These are phyloP conservation scores for Carassius auratus DNA, from an alignment of 2,113 vertebrate species.

Conservation along the genomic window DNA sequence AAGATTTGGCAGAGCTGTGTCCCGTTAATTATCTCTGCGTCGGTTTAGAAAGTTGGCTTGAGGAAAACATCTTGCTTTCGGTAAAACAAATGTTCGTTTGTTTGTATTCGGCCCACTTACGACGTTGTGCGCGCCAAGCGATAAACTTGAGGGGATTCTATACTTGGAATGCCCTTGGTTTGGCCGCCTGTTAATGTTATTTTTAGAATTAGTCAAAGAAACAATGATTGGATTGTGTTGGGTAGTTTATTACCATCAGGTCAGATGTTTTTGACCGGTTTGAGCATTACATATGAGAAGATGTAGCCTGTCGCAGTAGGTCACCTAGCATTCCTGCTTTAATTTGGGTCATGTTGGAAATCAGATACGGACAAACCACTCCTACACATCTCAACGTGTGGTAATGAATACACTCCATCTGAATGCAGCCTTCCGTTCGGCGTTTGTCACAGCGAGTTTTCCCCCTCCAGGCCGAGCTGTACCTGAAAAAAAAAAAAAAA, in stretches of 20 bases:
- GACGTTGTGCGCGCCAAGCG: slow-evolving; percentile 36
- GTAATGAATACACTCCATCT: slow-evolving; percentile 58
- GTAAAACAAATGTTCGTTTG: slow-evolving; percentile 44
- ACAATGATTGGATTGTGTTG: slow-evolving; percentile 4
- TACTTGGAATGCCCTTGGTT: slow-evolving; percentile 24
- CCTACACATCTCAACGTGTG: slow-evolving; percentile 51
- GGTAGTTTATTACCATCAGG: slow-evolving; percentile 4
- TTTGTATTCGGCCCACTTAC: not conserved
- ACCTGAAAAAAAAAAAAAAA: slow-evolving; percentile 55
- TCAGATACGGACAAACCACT: slow-evolving; percentile 45
- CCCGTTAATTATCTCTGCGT: slow-evolving; percentile 54
- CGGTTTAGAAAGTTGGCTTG: slow-evolving; percentile 42
- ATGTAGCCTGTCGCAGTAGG: slow-evolving; percentile 46
- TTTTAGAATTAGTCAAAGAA: slow-evolving; percentile 30
- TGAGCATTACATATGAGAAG: slow-evolving; percentile 19
- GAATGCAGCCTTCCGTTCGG: slow-evolving; percentile 64
- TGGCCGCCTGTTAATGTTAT: not conserved
- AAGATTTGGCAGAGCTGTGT: slow-evolving; percentile 43
- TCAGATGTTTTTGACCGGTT: not conserved
- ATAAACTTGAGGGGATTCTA: slow-evolving; percentile 21
- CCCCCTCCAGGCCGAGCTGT: slow-evolving; percentile 60
- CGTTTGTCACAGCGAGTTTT: slow-evolving; percentile 63
- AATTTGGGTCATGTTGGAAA: slow-evolving; percentile 54
- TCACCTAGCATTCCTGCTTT: slow-evolving; percentile 50
- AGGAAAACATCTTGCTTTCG: slow-evolving; percentile 38